Evolutionary conservation across 2,888 invertebrate genomes (phyloP).

Genomic region (Philereme vetulata): DNA sequence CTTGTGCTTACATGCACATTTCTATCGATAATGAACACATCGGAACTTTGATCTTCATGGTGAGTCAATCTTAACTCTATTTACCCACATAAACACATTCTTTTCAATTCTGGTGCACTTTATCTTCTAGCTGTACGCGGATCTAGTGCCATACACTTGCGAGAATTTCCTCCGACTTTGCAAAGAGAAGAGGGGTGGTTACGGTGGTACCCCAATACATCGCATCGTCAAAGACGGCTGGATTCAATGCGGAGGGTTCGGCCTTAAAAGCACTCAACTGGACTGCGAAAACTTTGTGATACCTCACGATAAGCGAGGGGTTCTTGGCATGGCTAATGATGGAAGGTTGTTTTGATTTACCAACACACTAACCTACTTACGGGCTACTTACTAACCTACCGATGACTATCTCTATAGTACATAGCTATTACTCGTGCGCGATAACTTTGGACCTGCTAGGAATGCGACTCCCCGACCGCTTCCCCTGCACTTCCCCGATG

Average conservation of each 20-base stretch:
- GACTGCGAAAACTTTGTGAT: conserved; percentile 88
- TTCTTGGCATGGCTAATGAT: conserved; percentile 89
- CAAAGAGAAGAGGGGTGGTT: conserved; percentile 70
- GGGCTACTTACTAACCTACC: neutral
- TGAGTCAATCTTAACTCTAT: conserved; percentile 50
- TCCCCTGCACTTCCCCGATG: no score
- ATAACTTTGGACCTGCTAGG: no score
- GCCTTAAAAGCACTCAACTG: conserved; percentile 64
- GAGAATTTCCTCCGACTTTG: conserved; percentile 84
- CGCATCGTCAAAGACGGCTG: conserved; percentile 87
- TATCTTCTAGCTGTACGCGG: conserved; percentile 79
- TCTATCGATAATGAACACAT: conserved; percentile 66
- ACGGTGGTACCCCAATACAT: conserved; percentile 84
- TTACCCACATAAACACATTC: neutral
- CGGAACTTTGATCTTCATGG: conserved; percentile 85
- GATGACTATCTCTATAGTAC: no score
- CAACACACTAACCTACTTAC: no score
- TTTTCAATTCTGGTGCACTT: neutral
- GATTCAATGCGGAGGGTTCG: conserved; percentile 87
- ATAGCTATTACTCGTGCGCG: no score
- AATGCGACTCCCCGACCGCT: no score
- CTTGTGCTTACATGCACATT: conserved; percentile 82
- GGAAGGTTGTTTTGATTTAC: conserved; percentile 65
- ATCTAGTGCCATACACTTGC: conserved; percentile 83
- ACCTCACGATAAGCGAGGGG: conserved; percentile 86